Conservation (phyloP, 1,140 invertebrate genomes). For the Olivierus martensii region DNA sequence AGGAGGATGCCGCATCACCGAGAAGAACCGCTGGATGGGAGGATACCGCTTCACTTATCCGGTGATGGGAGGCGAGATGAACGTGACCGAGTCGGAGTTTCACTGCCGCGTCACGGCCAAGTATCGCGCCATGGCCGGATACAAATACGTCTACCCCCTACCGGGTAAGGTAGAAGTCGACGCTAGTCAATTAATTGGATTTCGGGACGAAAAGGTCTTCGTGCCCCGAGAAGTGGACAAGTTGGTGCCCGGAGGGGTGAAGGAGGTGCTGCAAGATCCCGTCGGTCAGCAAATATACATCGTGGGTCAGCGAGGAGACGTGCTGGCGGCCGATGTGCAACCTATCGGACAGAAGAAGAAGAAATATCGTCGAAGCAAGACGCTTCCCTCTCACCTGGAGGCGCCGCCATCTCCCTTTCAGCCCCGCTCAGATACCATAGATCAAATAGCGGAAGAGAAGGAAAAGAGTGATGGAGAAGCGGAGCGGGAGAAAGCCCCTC, state of each 20-base stretch:
- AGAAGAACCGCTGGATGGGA: constrained; percentile 37
- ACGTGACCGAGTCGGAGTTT: constrained; percentile 15
- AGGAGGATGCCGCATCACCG: constrained; percentile 21
- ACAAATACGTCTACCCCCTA: constrained; percentile 49
- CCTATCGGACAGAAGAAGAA: constrained; percentile 1
- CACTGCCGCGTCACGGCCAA: constrained; percentile 13
- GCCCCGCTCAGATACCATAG: not conserved
- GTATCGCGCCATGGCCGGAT: constrained; percentile 12
- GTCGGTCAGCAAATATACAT: constrained; percentile 40
- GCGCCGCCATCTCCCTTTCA: not conserved
- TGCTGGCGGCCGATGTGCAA: constrained; percentile 3
- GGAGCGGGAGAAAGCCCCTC: too few relatives aligned
- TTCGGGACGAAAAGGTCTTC: constrained; percentile 2
- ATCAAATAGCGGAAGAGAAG: too few relatives aligned
- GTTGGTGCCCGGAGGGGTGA: constrained; percentile 13
- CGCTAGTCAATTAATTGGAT: constrained; percentile 38
- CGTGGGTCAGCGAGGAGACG: constrained; percentile 4
- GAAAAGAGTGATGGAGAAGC: too few relatives aligned
- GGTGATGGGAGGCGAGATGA: constrained; percentile 2
- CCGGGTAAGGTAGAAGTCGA: constrained; percentile 48
- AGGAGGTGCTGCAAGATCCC: constrained; percentile 26
- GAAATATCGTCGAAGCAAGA: constrained; percentile 1
- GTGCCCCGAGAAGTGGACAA: constrained; percentile 15
- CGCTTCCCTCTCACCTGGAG: constrained; percentile 3
- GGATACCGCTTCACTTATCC: constrained; percentile 40